These are phyloP conservation scores for Lepidocyrtoides sp. DNA, from an alignment of 2,888 invertebrate genomes.

Conservation along the genomic window DNA sequence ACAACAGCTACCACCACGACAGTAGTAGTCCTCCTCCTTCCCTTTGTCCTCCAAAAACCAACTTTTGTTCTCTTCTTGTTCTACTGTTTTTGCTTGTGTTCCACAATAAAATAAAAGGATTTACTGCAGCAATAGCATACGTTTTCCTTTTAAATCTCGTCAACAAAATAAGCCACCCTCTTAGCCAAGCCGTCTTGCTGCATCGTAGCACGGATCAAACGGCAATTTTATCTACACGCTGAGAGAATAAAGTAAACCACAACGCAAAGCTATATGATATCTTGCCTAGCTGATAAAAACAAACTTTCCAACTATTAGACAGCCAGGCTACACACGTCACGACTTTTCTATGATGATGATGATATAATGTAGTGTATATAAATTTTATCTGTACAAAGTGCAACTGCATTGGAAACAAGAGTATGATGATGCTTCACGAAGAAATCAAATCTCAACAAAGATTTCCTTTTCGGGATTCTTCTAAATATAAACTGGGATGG, in stretches of 20 bases:
- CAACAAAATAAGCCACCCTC: conserved; percentile 23
- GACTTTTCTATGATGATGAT: too few relatives aligned
- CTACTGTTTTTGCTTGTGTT: not conserved
- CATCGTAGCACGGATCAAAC: not conserved
- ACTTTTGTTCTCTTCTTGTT: not conserved
- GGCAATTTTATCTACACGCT: conserved; percentile 24
- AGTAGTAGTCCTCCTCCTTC: not conserved
- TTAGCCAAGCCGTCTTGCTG: not conserved
- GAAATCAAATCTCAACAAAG: conserved; percentile 33
- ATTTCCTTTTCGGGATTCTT: conserved; percentile 14
- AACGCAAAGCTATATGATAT: not conserved
- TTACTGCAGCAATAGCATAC: conserved; percentile 56
- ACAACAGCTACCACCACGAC: conserved; percentile 20
- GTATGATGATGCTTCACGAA: too few relatives aligned
- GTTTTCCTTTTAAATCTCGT: conserved; percentile 16
- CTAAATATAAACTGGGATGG: conserved; percentile 39
- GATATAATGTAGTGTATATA: too few relatives aligned
- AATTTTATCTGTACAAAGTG: not conserved
- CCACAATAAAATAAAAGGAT: conserved; percentile 55
- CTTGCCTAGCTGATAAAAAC: too few relatives aligned
- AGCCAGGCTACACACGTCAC: too few relatives aligned
- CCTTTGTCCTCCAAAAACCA: not conserved
- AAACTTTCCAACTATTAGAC: too few relatives aligned
- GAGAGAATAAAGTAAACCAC: not conserved
- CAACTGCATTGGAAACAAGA: not conserved